These are phyloP conservation scores for Linurgus olivaceus DNA, from an alignment of 2,797 vertebrate genomes.

Conservation along the genomic window DNA sequence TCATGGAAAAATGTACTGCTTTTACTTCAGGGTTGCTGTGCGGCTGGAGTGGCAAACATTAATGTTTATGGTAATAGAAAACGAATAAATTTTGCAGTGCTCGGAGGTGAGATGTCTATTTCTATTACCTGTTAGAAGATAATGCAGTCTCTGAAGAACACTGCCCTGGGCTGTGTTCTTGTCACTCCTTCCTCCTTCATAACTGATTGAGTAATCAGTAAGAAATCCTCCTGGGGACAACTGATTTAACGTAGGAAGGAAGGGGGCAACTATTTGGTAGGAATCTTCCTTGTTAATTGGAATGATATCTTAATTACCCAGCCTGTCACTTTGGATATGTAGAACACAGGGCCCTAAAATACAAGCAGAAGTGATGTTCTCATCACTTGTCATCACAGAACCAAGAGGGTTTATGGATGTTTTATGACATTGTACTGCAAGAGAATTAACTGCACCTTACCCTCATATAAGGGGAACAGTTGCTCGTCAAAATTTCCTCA, in stretches of 20 bases:
- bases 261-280: background rate
- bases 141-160: background rate
- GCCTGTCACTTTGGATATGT: background rate
- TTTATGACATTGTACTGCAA: background rate
- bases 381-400: background rate
- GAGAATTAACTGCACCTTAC: background rate
- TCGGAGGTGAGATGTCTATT: background rate
- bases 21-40: background rate
- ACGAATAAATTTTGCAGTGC: background rate
- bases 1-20: background rate
- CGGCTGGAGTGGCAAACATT: background rate
- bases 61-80: background rate
- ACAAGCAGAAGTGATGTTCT: background rate
- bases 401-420: background rate
- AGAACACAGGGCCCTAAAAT: background rate
- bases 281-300: background rate
- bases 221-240: background rate
- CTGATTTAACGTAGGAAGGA: background rate
- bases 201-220: background rate
- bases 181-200: background rate
- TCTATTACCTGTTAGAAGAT: slow-evolving; percentile 7
- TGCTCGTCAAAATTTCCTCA: background rate
- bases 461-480: background rate
- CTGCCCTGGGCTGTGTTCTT: background rate
- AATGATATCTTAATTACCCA: background rate